Evolutionary conservation across 2,797 vertebrate species (phyloP).

Genomic region (Notoglanidium macrostoma): DNA sequence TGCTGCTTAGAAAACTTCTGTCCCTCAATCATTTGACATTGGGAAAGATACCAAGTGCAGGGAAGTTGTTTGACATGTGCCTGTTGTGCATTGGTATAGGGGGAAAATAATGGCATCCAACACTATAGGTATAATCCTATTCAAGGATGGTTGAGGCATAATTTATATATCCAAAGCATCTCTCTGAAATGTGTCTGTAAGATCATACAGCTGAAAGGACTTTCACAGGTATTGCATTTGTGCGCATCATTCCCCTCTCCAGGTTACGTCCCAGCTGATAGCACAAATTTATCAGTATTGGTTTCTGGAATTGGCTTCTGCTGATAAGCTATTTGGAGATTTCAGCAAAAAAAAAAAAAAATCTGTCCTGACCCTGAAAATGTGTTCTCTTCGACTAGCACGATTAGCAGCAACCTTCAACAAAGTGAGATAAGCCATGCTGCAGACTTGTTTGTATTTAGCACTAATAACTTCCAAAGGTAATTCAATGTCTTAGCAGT

Average conservation of each 20-base stretch:
- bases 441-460: slow-evolving; percentile 15
- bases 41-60: no score
- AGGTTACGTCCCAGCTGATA: neutral
- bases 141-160: neutral
- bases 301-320: slow-evolving; percentile 4
- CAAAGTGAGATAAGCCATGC: slow-evolving; percentile 24
- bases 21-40: neutral
- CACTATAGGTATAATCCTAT: slow-evolving; percentile 1
- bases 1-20: neutral
- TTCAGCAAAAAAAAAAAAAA: neutral
- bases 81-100: neutral
- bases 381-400: neutral
- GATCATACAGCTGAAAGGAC: slow-evolving; percentile 2
- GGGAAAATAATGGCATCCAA: neutral
- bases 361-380: neutral
- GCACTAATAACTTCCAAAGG: neutral
- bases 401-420: slow-evolving; percentile 13
- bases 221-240: neutral
- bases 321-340: slow-evolving; percentile 18
- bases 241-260: neutral
- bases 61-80: neutral
- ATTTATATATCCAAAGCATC: neutral
- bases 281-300: slow-evolving; percentile 16
- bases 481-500: neutral
- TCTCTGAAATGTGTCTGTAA: neutral